These are phyloP conservation scores for Tricholauxania praeusta DNA, from an alignment of 2,888 invertebrate species.

Conservation along the genomic window DNA sequence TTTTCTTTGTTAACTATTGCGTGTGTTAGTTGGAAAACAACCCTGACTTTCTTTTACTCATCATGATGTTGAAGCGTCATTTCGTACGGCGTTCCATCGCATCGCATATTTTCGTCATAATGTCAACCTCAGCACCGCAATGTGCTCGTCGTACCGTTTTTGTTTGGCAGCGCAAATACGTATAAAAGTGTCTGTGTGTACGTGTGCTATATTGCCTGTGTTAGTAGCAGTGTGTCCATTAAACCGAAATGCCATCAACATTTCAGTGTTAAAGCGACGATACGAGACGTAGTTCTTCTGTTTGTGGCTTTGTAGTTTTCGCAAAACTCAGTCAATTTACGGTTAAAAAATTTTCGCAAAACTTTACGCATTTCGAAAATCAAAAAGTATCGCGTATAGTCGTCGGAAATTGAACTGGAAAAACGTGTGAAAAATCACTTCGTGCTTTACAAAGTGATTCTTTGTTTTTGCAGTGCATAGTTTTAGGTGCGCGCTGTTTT, in stretches of 20 bases:
- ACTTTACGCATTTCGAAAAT: no score
- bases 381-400: no score
- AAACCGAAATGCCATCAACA: slow-evolving; percentile 47
- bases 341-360: no score
- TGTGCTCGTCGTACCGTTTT: slow-evolving; percentile 32
- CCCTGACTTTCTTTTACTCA: slow-evolving; percentile 19
- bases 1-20: neutral
- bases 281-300: slow-evolving; percentile 59
- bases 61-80: neutral
- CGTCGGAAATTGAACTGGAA: slow-evolving; percentile 5
- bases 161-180: slow-evolving; percentile 34
- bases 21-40: neutral
- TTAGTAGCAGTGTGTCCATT: slow-evolving; percentile 51
- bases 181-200: slow-evolving; percentile 38
- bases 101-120: slow-evolving; percentile 16
- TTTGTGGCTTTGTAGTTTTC: slow-evolving; percentile 19
- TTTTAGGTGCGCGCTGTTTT: slow-evolving; percentile 21
- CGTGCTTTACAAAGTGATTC: slow-evolving; percentile 36
- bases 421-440: slow-evolving; percentile 24
- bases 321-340: neutral
- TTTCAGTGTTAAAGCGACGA: slow-evolving; percentile 65
- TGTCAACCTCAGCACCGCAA: slow-evolving; percentile 38
- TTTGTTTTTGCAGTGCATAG: slow-evolving; percentile 38
- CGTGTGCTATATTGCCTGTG: slow-evolving; percentile 45
- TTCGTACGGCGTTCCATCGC: neutral